A percentile compares a stretch with the other conserved stretches of the same genome.
Evolutionary conservation across 2,888 invertebrate species (phyloP).

Genomic region (Taenaris catops): DNA sequence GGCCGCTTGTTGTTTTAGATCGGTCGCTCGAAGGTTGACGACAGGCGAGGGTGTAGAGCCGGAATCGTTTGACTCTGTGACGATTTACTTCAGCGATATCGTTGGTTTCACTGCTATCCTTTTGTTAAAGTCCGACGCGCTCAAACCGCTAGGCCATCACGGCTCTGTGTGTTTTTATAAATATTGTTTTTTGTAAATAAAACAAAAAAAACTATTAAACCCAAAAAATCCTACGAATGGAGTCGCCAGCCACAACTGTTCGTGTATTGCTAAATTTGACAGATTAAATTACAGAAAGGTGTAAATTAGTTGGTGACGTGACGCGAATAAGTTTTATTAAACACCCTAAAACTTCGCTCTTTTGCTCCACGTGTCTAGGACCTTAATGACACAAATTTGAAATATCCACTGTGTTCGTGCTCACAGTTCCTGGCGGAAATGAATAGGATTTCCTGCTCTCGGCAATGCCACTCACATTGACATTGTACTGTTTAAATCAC

Average conservation of each 20-base stretch:
- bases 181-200: too few relatives aligned
- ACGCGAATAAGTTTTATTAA: too few relatives aligned
- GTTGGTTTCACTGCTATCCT: constrained; percentile 98
- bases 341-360: too few relatives aligned
- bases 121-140: too few relatives aligned
- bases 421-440: constrained; percentile 28
- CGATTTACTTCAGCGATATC: constrained; percentile 98
- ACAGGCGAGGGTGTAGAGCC: constrained; percentile 94
- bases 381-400: neutral
- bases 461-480: constrained; percentile 19
- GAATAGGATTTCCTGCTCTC: constrained; percentile 30
- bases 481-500: constrained; percentile 12
- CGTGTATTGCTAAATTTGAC: too few relatives aligned
- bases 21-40: constrained; percentile 93
- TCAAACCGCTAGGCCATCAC: too few relatives aligned
- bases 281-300: too few relatives aligned
- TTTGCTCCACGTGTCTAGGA: neutral
- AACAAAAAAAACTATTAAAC: too few relatives aligned
- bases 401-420: constrained; percentile 12
- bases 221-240: too few relatives aligned
- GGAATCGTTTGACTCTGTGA: constrained; percentile 95
- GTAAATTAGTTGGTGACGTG: too few relatives aligned
- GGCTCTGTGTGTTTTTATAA: too few relatives aligned
- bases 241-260: too few relatives aligned
- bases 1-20: constrained; percentile 73